Conservation (phyloP, 2,888 invertebrate genomes). For the Holacanthella duospinosa region DNA sequence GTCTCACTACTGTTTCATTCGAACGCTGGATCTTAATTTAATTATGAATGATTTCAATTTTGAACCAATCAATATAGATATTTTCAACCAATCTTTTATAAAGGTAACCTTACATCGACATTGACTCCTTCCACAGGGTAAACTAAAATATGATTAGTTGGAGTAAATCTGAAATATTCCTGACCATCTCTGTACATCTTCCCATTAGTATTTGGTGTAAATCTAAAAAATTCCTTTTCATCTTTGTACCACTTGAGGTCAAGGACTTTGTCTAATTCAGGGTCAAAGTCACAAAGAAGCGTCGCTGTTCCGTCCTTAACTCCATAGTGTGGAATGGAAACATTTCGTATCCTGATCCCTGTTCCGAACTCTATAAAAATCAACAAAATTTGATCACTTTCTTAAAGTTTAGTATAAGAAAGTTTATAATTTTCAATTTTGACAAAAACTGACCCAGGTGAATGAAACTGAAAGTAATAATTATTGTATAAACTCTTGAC, state of each 20-base stretch:
- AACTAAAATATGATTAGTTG: slow-evolving; percentile 8
- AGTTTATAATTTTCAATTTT: not conserved
- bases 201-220: slow-evolving; percentile 1
- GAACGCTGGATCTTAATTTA: slow-evolving; percentile 21
- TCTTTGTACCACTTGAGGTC: slow-evolving; percentile 27
- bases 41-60: too few species aligned
- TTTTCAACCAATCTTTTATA: too few species aligned
- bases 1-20: slow-evolving; percentile 22
- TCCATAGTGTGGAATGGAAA: slow-evolving; percentile 25
- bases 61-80: too few species aligned
- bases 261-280: slow-evolving; percentile 32
- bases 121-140: slow-evolving; percentile 28
- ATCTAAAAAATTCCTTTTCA: slow-evolving; percentile 25
- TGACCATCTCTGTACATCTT: slow-evolving; percentile 23
- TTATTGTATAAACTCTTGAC: not conserved
- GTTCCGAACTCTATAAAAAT: not conserved
- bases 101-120: slow-evolving; percentile 33
- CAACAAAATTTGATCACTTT: not conserved
- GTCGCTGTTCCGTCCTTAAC: slow-evolving; percentile 26
- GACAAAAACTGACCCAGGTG: not conserved
- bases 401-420: not conserved
- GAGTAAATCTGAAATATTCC: slow-evolving; percentile 23
- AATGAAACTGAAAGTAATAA: not conserved
- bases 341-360: slow-evolving; percentile 15
- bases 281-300: slow-evolving; percentile 29